Evolutionary conservation across 2,888 invertebrate species (phyloP).

Genomic region (Macrosoma leucophasiata): DNA sequence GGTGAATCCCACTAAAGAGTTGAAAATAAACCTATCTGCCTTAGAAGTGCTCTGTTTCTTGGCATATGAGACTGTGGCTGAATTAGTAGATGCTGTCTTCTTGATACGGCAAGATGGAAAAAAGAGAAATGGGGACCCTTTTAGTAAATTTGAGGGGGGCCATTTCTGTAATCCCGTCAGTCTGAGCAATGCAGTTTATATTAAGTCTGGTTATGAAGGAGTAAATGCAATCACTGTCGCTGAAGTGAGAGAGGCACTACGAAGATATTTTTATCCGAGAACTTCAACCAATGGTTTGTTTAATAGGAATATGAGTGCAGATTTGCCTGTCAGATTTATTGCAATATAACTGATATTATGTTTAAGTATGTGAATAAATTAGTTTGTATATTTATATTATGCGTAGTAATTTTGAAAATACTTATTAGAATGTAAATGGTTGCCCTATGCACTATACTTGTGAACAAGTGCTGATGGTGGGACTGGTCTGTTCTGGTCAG

Average conservation of each 20-base stretch:
- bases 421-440: no score
- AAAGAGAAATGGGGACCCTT: slow-evolving; percentile 80
- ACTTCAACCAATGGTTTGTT: slow-evolving; percentile 73
- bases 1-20: slow-evolving; percentile 78
- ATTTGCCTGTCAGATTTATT: slow-evolving; percentile 53
- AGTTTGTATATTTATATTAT: no score
- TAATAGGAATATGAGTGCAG: slow-evolving; percentile 62
- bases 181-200: slow-evolving; percentile 72
- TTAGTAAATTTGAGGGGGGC: slow-evolving; percentile 79
- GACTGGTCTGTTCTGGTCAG: no score
- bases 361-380: slow-evolving; percentile 7
- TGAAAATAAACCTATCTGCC: slow-evolving; percentile 78
- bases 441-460: no score
- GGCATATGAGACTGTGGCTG: slow-evolving; percentile 93
- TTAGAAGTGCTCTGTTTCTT: slow-evolving; percentile 88
- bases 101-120: slow-evolving; percentile 85
- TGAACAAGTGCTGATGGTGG: no score
- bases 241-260: slow-evolving; percentile 88
- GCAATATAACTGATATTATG: slow-evolving; percentile 36
- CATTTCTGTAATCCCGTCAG: slow-evolving; percentile 78
- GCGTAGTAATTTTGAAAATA: no score
- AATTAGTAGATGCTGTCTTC: slow-evolving; percentile 89
- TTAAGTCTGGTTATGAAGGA: slow-evolving; percentile 77
- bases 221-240: slow-evolving; percentile 84
- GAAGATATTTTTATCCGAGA: slow-evolving; percentile 81